Percentiles rank a stretch among this genome's conserved stretches.
Conservation (phyloP, 2,888 invertebrate species). For the Apocheima hispidaria region DNA sequence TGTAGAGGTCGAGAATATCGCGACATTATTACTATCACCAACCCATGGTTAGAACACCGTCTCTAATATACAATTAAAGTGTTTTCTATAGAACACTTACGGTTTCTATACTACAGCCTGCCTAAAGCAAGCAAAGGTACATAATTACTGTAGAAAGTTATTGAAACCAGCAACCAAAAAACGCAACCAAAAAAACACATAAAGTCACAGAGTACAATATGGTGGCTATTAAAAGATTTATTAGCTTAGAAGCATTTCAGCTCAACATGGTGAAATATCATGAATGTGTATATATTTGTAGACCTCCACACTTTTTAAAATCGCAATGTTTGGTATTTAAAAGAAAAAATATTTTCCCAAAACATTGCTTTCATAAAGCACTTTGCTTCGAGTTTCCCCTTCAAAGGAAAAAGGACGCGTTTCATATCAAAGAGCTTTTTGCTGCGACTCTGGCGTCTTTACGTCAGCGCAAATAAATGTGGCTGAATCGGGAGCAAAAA, state of each 20-base stretch:
- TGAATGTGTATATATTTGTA: background rate
- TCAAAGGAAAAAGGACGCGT: slow-evolving; percentile 27
- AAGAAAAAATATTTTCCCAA: slow-evolving; percentile 15
- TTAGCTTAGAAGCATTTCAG: slow-evolving; percentile 10
- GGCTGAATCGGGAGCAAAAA: slow-evolving; percentile 17
- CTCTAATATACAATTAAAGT: background rate
- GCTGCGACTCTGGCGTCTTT: slow-evolving; percentile 8
- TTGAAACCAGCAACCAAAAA: background rate
- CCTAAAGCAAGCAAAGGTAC: too few relatives aligned
- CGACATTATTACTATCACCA: background rate
- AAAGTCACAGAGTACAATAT: slow-evolving; percentile 9
- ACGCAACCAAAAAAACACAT: background rate
- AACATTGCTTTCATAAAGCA: slow-evolving; percentile 24
- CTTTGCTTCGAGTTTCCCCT: slow-evolving; percentile 11
- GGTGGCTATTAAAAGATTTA: slow-evolving; percentile 12
- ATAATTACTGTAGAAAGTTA: too few relatives aligned
- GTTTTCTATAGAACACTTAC: background rate
- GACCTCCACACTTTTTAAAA: background rate
- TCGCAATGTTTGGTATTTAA: background rate
- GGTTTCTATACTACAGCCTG: background rate
- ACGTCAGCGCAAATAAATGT: slow-evolving; percentile 17
- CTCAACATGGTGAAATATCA: slow-evolving; percentile 10
- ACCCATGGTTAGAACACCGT: background rate
- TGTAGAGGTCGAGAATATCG: background rate
- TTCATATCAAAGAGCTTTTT: slow-evolving; percentile 28